Evolutionary conservation across 2,888 invertebrate species (phyloP).

Genomic region (Scaptomyza reducta): DNA sequence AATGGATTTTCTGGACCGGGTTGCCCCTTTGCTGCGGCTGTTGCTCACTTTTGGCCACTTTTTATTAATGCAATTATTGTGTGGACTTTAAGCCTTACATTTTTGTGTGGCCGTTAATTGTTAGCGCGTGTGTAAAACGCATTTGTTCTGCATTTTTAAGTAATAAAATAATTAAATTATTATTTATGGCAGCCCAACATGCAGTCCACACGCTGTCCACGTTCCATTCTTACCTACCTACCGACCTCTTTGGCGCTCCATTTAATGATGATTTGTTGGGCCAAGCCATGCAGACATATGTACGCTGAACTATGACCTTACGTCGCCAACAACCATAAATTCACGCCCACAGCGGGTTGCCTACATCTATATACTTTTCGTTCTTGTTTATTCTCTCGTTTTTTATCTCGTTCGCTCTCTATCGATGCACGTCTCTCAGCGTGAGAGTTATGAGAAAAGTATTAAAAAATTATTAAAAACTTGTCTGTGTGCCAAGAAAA

Average conservation of each 20-base stretch:
- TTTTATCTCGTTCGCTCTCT: not conserved
- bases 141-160: constrained; percentile 72
- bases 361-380: not conserved
- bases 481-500: too few relatives aligned
- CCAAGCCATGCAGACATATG: constrained; percentile 60
- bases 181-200: constrained; percentile 65
- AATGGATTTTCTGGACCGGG: constrained; percentile 35
- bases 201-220: constrained; percentile 27
- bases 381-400: not conserved
- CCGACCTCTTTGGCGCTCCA: constrained; percentile 29
- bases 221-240: not conserved
- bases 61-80: constrained; percentile 53
- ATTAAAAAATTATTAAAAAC: not conserved
- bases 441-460: constrained; percentile 1
- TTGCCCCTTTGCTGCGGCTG: not conserved
- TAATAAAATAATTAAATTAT: constrained; percentile 79
- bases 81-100: constrained; percentile 47
- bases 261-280: constrained; percentile 62
- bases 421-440: constrained; percentile 30
- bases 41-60: constrained; percentile 41
- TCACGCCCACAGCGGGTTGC: constrained; percentile 30
- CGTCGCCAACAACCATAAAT: constrained; percentile 43
- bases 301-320: constrained; percentile 59
- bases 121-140: constrained; percentile 65
- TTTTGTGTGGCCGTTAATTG: constrained; percentile 60